phyloP scores from a whole-genome alignment of 2,797 vertebrate species.

The Coregonus suidteri region DNA sequence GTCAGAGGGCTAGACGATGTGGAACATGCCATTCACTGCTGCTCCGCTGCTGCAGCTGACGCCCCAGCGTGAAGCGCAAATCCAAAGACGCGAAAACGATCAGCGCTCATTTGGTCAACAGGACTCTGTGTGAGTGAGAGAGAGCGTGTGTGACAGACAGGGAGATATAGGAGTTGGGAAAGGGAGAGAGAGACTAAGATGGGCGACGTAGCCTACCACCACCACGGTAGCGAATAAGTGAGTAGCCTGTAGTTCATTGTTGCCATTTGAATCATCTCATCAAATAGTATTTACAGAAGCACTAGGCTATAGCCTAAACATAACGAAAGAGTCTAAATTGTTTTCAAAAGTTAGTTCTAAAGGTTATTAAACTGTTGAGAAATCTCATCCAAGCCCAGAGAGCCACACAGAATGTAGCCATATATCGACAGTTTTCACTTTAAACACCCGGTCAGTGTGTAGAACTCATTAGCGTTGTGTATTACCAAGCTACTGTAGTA shows the following conservation, averaged over 20 bases:
- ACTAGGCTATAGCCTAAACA: not conserved
- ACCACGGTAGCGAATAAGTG: not conserved
- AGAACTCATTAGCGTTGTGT: not conserved
- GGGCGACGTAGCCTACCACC: not conserved
- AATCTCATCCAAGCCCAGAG: conserved; percentile 37
- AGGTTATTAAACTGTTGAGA: not conserved
- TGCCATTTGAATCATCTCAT: not conserved
- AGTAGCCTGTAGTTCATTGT: not conserved
- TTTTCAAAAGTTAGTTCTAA: not conserved
- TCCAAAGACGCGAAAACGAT: conserved; percentile 17
- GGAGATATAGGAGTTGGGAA: conserved; percentile 6
- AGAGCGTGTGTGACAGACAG: conserved; percentile 5
- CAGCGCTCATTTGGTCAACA: conserved; percentile 7
- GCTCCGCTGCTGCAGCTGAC: conserved; percentile 61
- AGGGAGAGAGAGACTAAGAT: not conserved
- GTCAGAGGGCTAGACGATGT: conserved; percentile 29
- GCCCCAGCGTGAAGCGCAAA: conserved; percentile 48
- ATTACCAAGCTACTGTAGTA: not conserved
- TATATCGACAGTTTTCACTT: not conserved
- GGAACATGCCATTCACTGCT: conserved; percentile 56
- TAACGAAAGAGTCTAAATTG: too few relatives aligned
- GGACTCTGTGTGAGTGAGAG: conserved; percentile 1
- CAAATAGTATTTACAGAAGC: not conserved
- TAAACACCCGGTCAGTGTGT: not conserved
- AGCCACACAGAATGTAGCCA: conserved; percentile 46